A percentile compares a stretch with the other conserved stretches of the same genome.
Evolutionary conservation across 2,113 vertebrate species (phyloP).

Genomic region (Bubalus kerabau): DNA sequence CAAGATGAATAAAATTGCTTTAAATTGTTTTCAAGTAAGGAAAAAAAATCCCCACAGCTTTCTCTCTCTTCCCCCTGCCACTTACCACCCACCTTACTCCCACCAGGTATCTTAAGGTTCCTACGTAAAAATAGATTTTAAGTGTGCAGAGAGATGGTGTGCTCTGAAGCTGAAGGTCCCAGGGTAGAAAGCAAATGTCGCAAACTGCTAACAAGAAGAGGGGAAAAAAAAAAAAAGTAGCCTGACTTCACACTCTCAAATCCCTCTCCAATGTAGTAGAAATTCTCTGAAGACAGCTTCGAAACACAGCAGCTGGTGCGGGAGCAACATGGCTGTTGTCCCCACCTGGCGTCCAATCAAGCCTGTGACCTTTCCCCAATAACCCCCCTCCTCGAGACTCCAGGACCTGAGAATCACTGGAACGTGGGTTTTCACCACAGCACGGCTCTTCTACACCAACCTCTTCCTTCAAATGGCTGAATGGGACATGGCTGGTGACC

Average conservation of each 20-base stretch:
- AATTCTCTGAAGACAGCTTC: not conserved
- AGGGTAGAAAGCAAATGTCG: not conserved
- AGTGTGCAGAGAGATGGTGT: not conserved
- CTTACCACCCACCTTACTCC: not conserved
- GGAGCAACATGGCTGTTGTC: not conserved
- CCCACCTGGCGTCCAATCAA: not conserved
- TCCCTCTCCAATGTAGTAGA: not conserved
- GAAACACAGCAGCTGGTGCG: not conserved
- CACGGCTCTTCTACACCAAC: not conserved
- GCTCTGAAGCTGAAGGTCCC: not conserved
- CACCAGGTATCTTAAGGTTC: not conserved
- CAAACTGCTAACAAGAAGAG: not conserved
- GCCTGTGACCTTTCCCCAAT: not conserved
- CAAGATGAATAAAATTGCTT: not conserved
- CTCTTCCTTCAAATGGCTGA: not conserved
- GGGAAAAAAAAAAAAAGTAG: not conserved
- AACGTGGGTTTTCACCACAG: not conserved
- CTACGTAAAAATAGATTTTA: not conserved
- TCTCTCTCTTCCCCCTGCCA: not conserved
- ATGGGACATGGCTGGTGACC: not conserved
- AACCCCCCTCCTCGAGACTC: not conserved
- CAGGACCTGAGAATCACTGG: not conserved
- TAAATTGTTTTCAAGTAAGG: slow-evolving; percentile 16
- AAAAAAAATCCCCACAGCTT: not conserved
- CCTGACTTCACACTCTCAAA: not conserved